Evolutionary conservation across 2,797 vertebrate species (phyloP).

Genomic region (Melanitta fusca): DNA sequence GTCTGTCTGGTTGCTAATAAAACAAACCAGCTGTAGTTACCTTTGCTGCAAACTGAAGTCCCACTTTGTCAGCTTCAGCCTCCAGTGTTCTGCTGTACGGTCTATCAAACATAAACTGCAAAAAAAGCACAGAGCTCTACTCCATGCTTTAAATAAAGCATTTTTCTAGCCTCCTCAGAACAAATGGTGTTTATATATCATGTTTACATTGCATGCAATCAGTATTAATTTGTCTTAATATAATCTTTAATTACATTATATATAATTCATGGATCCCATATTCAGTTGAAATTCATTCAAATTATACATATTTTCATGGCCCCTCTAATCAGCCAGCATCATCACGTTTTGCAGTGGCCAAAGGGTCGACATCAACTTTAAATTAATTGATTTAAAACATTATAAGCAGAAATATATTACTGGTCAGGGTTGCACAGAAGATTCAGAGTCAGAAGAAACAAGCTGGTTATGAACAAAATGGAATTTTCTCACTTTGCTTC

Average conservation of each 20-base stretch:
- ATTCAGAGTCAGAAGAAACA: background rate
- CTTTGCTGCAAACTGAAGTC: constrained; percentile 93
- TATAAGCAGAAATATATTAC: background rate
- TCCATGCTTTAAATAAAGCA: background rate
- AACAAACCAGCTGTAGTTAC: constrained; percentile 73
- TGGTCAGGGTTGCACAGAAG: background rate
- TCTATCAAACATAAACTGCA: constrained; percentile 88
- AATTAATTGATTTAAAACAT: background rate
- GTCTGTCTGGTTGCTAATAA: background rate
- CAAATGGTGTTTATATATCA: background rate
- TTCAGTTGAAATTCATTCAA: background rate
- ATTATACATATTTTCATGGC: background rate
- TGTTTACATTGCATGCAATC: background rate
- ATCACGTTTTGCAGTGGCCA: background rate
- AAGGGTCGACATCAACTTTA: background rate
- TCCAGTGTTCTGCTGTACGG: constrained; percentile 93
- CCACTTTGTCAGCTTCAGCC: constrained; percentile 92
- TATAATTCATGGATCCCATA: background rate
- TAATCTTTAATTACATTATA: background rate
- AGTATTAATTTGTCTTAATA: background rate
- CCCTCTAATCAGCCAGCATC: background rate
- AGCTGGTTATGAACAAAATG: background rate
- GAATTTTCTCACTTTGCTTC: background rate
- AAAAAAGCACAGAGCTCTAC: background rate
- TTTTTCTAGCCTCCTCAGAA: background rate